A percentile compares a stretch with the other conserved stretches of the same genome.
phyloP scores from a whole-genome alignment of 2,888 invertebrate genomes.

The Epicampocera succincta region DNA sequence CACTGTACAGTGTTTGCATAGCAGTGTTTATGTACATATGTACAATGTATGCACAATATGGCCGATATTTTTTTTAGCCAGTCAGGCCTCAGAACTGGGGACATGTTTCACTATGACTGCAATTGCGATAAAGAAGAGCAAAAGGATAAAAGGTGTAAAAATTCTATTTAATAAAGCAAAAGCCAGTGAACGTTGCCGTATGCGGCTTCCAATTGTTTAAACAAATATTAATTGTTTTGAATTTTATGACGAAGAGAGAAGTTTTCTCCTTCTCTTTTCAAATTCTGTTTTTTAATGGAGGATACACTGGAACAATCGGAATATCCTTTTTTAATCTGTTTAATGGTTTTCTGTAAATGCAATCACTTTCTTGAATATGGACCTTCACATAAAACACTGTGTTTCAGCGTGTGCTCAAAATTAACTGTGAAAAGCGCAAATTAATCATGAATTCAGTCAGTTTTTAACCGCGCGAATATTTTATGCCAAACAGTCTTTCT shows the following conservation, averaged over 20 bases:
- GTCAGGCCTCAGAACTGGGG: slow-evolving; percentile 41
- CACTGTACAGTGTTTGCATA: neutral
- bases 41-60: no score
- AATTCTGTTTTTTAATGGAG: no score
- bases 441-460: slow-evolving; percentile 15
- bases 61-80: slow-evolving; percentile 21
- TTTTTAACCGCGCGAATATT: neutral
- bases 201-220: neutral
- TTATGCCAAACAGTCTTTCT: slow-evolving; percentile 1
- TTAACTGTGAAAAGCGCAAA: slow-evolving; percentile 61
- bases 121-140: neutral
- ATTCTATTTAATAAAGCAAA: neutral
- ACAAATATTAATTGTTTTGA: no score
- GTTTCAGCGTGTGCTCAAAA: slow-evolving; percentile 31
- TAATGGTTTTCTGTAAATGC: no score
- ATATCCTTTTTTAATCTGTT: no score
- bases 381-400: slow-evolving; percentile 34
- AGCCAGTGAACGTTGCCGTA: no score
- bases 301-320: no score
- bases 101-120: slow-evolving; percentile 6
- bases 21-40: neutral
- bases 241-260: no score
- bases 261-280: no score
- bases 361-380: no score
- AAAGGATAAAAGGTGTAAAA: slow-evolving; percentile 31